phyloP scores from a whole-genome alignment of 1,140 invertebrate species.

The Philopotamus ludificatus region DNA sequence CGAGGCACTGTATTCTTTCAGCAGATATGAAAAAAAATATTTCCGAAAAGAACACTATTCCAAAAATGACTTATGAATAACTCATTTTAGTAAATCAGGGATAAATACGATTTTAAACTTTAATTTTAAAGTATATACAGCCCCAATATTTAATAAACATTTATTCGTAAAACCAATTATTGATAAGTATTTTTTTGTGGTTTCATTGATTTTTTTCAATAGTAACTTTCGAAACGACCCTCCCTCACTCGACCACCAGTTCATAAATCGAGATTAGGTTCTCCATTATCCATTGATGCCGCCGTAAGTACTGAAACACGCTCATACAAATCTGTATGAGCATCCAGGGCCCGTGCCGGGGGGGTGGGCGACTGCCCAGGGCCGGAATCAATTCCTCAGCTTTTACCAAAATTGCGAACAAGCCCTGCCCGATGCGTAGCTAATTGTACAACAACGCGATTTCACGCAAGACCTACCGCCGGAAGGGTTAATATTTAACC shows the following conservation, averaged over 20 bases:
- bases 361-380: not conserved
- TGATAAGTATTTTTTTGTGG: too few species aligned
- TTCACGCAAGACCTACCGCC: constrained; percentile 41
- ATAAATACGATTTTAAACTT: too few species aligned
- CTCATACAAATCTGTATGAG: not conserved
- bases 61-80: too few species aligned
- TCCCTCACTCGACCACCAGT: not conserved
- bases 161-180: too few species aligned
- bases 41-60: too few species aligned
- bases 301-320: not conserved
- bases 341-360: not conserved
- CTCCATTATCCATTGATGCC: constrained; percentile 15
- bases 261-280: constrained; percentile 27
- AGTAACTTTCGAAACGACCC: not conserved
- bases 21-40: too few species aligned
- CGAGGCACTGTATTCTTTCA: too few species aligned
- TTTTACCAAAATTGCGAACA: constrained; percentile 22
- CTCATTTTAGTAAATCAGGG: too few species aligned
- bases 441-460: constrained; percentile 44
- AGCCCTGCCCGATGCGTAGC: constrained; percentile 47
- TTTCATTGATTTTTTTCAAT: too few species aligned
- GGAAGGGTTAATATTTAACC: constrained; percentile 42
- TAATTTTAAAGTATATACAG: too few species aligned
- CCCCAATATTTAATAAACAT: too few species aligned
- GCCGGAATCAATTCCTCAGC: constrained; percentile 23